Percentiles rank a stretch among this genome's conserved stretches.
Evolutionary conservation across 30 jellyfish, hydroid and myxozoan species (phyloP).

Genomic region (Chrysaora quinquecirrha): DNA sequence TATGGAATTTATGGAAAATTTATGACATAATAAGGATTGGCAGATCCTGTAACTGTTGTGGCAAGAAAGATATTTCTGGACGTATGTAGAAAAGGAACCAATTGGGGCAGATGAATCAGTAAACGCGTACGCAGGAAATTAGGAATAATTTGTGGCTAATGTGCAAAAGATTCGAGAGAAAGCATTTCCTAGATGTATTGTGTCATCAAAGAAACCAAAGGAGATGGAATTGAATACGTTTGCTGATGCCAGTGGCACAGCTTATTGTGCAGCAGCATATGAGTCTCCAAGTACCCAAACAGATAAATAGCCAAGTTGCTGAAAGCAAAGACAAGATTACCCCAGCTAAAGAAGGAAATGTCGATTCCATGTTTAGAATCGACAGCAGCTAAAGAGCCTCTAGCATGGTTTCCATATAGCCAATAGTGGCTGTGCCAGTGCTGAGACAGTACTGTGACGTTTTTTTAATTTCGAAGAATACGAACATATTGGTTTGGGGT

Average conservation of each 20-base stretch:
- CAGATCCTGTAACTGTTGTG: background rate
- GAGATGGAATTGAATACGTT: background rate
- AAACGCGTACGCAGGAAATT: background rate
- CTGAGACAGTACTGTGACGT: too few relatives aligned
- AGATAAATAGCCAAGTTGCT: background rate
- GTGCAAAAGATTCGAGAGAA: background rate
- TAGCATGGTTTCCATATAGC: too few relatives aligned
- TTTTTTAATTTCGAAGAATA: too few relatives aligned
- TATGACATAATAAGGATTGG: background rate
- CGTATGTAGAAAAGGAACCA: background rate
- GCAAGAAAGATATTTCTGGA: background rate
- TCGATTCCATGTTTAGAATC: background rate
- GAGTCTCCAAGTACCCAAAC: background rate
- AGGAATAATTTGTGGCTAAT: background rate
- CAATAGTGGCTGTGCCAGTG: too few relatives aligned
- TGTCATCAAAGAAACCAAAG: background rate
- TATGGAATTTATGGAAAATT: background rate
- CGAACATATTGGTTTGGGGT: too few relatives aligned
- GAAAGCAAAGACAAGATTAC: background rate
- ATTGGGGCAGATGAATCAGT: background rate
- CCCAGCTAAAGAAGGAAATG: background rate
- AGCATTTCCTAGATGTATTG: background rate
- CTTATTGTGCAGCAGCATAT: background rate
- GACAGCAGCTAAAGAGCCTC: background rate
- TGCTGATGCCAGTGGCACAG: background rate